Conservation (phyloP, 2,113 vertebrate genomes). For the Beaufortia kweichowensis region DNA sequence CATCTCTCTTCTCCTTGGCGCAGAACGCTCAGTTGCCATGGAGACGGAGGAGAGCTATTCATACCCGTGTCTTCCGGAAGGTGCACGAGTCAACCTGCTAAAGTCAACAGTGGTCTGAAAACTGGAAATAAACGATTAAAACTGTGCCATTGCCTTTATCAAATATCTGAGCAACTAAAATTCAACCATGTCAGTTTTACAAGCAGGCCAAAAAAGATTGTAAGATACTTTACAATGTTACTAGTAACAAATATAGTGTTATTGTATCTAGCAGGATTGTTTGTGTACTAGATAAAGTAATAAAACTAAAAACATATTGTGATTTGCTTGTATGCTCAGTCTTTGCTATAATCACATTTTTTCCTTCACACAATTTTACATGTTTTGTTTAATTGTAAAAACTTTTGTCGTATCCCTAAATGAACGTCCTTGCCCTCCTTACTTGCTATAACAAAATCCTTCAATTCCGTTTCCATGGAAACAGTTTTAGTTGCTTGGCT, state of each 20-base stretch:
- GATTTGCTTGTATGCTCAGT: background rate
- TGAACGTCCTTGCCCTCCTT: background rate
- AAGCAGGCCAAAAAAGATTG: background rate
- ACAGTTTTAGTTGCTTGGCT: conserved; percentile 64
- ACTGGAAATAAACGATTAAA: background rate
- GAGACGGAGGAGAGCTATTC: conserved; percentile 61
- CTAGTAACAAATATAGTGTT: background rate
- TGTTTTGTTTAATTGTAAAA: background rate
- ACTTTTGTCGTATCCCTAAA: conserved; percentile 16
- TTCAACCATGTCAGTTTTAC: background rate
- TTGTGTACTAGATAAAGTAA: background rate
- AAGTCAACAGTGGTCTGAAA: conserved; percentile 46
- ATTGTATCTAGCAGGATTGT: background rate
- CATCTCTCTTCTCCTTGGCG: conserved; percentile 55
- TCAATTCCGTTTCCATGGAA: conserved; percentile 54
- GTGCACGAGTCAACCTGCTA: conserved; percentile 35
- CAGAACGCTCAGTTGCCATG: conserved; percentile 67
- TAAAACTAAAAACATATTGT: background rate
- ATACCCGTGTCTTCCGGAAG: conserved; percentile 34
- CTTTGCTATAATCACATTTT: background rate
- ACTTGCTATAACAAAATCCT: background rate
- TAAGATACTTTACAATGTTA: background rate
- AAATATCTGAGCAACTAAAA: background rate
- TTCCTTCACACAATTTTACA: background rate
- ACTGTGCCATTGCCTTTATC: background rate